Conservation (phyloP, 2,888 invertebrate genomes). For the Lithophane semibrunnea region DNA sequence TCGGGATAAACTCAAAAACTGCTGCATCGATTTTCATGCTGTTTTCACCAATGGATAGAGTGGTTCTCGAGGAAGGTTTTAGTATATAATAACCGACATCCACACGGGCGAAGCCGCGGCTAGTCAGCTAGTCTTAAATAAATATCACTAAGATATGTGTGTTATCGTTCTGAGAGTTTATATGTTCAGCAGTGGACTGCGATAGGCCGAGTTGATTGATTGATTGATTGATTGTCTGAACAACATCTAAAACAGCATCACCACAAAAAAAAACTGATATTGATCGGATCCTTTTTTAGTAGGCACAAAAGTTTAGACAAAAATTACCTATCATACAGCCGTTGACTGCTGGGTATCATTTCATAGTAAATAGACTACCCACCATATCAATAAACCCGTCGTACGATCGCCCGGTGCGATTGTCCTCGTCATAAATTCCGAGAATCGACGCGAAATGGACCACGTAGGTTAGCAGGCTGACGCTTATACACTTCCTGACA, state of each 20-base stretch:
- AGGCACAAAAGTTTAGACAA: neutral
- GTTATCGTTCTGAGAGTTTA: too few relatives aligned
- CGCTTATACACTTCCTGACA: neutral
- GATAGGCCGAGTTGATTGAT: too few relatives aligned
- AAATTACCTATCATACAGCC: neutral
- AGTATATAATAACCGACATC: too few relatives aligned
- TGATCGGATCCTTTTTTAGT: neutral
- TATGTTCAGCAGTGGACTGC: too few relatives aligned
- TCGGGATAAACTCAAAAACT: too few relatives aligned
- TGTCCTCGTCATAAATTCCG: constrained; percentile 29
- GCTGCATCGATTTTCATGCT: too few relatives aligned
- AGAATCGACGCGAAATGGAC: constrained; percentile 33
- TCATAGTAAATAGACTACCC: neutral
- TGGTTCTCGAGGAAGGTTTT: too few relatives aligned
- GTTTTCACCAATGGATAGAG: too few relatives aligned
- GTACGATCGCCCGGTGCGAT: neutral
- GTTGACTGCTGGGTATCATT: neutral
- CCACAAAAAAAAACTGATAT: neutral
- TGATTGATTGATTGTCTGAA: neutral
- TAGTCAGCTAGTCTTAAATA: too few relatives aligned
- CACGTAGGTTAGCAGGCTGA: constrained; percentile 52
- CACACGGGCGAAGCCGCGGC: too few relatives aligned
- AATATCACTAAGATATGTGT: too few relatives aligned
- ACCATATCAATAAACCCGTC: constrained; percentile 4
- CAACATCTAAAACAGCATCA: neutral